Evolutionary conservation across 1,140 invertebrate species (phyloP), one percentile per base, ranked within the genome.

Genomic region (Eufriesea mexicana): DNA sequence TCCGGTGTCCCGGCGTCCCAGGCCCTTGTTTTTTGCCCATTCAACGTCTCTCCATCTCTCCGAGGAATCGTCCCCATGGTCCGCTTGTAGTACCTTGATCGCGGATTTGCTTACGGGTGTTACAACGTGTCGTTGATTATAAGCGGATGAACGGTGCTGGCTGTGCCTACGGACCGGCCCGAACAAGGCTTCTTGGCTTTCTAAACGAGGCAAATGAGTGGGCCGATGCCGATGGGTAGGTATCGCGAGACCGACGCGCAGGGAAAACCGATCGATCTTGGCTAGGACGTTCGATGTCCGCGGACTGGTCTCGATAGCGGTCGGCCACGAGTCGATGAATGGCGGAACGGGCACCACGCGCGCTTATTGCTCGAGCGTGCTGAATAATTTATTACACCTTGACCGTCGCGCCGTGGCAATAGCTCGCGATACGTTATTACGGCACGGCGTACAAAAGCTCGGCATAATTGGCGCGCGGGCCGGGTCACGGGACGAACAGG

Each of bases 331-430:
- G 25, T 35, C 61, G 35, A 67, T 75, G 72, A 81, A 81, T 76
- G 72, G 79, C 23, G 79, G 51, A 81, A 16, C 70, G 66, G 42
- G 23, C 45, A 71, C 28, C 45, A 35, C 47, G n/a, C n/a, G 64
- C 47, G 79, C 79, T 81, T 75, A 81, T 81, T 81, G 79, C 79
- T 25, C 51, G 72, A 75, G 25, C 62, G 72, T 67, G 72, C 62
- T 81, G 79, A 81, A 81, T 81, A 81, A 81, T 81, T 81, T 81
- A 81, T 81, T 67, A 35, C 79, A 67, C 51, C 71, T 67, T 45
- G 61, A 74, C 59, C 49, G 71, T 81, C 51, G 79, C 49, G 71
- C 61, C n/a, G n/a, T 20, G 42, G 72, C 51, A 81, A 81, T 81
- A 54, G 71, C 20, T 81, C 64, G 45, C 79, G 71, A 76, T 49